Evolutionary conservation across 1,140 invertebrate species (phyloP), one percentile per base, ranked within the genome.

Genomic region (Atta cephalotes): DNA sequence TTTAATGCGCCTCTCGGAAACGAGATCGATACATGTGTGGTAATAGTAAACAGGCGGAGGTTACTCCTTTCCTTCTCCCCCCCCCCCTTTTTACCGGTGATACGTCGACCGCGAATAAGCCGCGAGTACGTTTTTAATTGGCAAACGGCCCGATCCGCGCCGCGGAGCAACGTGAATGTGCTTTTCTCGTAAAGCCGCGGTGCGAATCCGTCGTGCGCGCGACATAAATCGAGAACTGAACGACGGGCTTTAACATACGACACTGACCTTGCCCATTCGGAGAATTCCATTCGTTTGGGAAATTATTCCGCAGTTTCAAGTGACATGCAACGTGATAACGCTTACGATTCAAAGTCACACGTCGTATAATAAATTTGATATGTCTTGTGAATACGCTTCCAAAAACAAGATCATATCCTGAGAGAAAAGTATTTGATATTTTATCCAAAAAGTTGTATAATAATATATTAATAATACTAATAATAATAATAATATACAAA

Each of bases 261-360:
- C 85, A 90, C 79, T 90, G 88, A 90, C 88, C 89, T 88, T 90
- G 80, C 70, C 49, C 70, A 78, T 16, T 39, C 62, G 70, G 25
- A 51, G 72, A 70, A 70, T 25, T 14, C 28, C 39, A 35, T n/a
- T 76, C 25, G 70, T 31, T n/a, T 9, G 28, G 14, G 80, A 35
- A 74, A 84, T 76, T 62, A 63, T 62, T 21, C 28, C 39, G 14
- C 16, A 21, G 45, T 58, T 25, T 14, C 53, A 70, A 74, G 56
- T 12, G 18, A 62, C 39, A 12, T 56, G 31, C 28, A 16, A 14
- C 18, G 14, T 56, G n/a, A 80, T 70, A 70, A 72, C 66, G 9
- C 25, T 35, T 28, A 53, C 31, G 21, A 39, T 45, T 39, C 51
- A 3, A 31, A 72, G 28, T 25, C 12, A 21, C 12, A 21, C 39